These are phyloP conservation scores for Phymorhynchus buccinoides DNA, from an alignment of 1,140 invertebrate genomes.

Conservation along the genomic window DNA sequence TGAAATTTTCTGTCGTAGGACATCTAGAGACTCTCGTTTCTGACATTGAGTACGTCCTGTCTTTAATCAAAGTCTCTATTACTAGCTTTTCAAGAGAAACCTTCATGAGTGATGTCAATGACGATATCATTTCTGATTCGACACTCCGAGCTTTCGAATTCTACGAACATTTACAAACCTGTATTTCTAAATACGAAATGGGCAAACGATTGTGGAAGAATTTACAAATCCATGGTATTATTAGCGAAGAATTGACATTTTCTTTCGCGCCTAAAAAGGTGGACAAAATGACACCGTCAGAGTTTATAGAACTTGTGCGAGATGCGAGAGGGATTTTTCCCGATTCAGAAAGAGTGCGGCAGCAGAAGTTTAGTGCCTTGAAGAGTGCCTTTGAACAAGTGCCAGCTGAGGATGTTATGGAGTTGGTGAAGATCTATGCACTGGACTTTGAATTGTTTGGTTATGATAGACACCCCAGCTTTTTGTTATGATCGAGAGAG, in stretches of 20 bases:
- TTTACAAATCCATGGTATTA: constrained; percentile 35
- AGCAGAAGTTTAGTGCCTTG: constrained; percentile 35
- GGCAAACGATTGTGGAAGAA: constrained; percentile 27
- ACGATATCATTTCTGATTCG: constrained; percentile 28
- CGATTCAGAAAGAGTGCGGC: not conserved
- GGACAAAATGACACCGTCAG: not conserved
- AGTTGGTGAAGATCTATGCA: not conserved
- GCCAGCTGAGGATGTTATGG: not conserved
- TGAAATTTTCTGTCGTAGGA: constrained; percentile 34
- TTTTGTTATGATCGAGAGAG: not conserved
- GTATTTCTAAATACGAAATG: constrained; percentile 16
- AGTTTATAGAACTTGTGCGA: constrained; percentile 14
- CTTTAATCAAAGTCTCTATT: not conserved
- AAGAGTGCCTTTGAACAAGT: constrained; percentile 12
- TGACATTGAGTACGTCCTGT: constrained; percentile 10
- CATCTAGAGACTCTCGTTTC: constrained; percentile 38
- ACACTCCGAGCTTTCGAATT: not conserved
- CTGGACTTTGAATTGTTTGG: constrained; percentile 23
- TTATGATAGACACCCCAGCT: constrained; percentile 22
- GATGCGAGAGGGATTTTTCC: not conserved
- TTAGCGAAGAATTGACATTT: constrained; percentile 25
- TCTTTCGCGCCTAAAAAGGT: constrained; percentile 1
- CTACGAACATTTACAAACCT: not conserved
- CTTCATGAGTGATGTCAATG: not conserved
- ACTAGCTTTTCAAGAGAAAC: not conserved